Conservation (phyloP, 2,113 vertebrate genomes). For the Pterocles gutturalis region DNA sequence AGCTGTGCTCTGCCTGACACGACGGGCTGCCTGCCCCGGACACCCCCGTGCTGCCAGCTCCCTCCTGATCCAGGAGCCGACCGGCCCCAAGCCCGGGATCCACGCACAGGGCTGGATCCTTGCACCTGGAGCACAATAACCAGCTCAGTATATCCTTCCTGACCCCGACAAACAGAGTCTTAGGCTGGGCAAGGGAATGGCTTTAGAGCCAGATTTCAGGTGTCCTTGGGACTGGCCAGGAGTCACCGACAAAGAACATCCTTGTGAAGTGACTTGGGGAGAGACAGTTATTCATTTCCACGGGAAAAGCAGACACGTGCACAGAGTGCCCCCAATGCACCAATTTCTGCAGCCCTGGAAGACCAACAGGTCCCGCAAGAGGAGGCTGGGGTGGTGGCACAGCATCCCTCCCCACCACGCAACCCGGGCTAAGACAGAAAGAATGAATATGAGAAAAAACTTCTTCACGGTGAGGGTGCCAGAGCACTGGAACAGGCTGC, state of each 20-base stretch:
- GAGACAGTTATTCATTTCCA: not conserved
- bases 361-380: not conserved
- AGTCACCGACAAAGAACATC: not conserved
- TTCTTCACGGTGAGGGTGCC: too few species aligned
- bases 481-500: too few species aligned
- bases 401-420: not conserved
- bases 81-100: not conserved
- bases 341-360: not conserved
- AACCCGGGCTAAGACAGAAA: not conserved
- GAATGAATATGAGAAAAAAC: too few species aligned
- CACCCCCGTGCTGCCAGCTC: not conserved
- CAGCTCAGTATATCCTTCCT: conserved; percentile 11
- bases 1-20: not conserved
- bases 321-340: not conserved
- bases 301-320: not conserved
- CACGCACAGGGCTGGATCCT: not conserved
- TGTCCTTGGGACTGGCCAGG: not conserved
- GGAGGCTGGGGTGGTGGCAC: not conserved
- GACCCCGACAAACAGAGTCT: not conserved
- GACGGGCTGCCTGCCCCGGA: conserved; percentile 7
- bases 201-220: not conserved
- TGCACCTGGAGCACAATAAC: not conserved
- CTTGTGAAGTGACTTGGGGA: not conserved
- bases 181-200: not conserved
- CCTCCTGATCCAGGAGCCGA: not conserved